phyloP scores from a whole-genome alignment of 2,113 vertebrate species.

The Chionodraco myersi region DNA sequence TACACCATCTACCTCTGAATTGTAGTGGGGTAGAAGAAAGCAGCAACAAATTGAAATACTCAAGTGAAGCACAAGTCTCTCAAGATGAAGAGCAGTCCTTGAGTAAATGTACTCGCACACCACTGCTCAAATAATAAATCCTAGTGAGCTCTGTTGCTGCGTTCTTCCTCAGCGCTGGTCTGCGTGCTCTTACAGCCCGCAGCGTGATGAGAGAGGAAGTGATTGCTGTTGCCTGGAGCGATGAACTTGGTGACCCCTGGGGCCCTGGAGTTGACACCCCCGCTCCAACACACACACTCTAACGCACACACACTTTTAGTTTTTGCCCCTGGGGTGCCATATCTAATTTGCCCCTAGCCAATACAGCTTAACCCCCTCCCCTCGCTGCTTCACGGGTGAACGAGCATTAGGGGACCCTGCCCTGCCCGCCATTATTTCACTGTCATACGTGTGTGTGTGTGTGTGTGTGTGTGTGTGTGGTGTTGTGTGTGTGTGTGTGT shows the following conservation, averaged over 20 bases:
- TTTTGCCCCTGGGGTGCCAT: slow-evolving; percentile 71
- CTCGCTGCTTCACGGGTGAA: slow-evolving; percentile 66
- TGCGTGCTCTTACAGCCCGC: slow-evolving; percentile 20
- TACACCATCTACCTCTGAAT: too few species aligned
- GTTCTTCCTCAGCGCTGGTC: slow-evolving; percentile 16
- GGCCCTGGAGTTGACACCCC: slow-evolving; percentile 67
- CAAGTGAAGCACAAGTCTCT: too few species aligned
- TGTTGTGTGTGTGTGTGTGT: too few species aligned
- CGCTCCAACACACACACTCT: slow-evolving; percentile 50
- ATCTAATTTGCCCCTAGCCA: slow-evolving; percentile 80
- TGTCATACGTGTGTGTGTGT: slow-evolving; percentile 30
- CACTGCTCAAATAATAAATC: too few species aligned
- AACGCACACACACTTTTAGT: slow-evolving; percentile 38
- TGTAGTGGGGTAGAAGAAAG: too few species aligned
- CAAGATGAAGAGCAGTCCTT: too few species aligned
- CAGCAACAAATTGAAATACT: too few species aligned
- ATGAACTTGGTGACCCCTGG: slow-evolving; percentile 72
- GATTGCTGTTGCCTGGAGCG: slow-evolving; percentile 76
- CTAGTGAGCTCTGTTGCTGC: background rate
- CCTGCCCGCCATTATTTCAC: slow-evolving; percentile 34
- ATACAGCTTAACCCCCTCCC: slow-evolving; percentile 82
- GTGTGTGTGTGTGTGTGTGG: background rate
- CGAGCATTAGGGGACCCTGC: slow-evolving; percentile 58
- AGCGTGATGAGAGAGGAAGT: slow-evolving; percentile 73
- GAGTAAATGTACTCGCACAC: too few species aligned